Evolutionary conservation across 2,113 vertebrate genomes (phyloP).

Genomic region (Apodemus speciosus): DNA sequence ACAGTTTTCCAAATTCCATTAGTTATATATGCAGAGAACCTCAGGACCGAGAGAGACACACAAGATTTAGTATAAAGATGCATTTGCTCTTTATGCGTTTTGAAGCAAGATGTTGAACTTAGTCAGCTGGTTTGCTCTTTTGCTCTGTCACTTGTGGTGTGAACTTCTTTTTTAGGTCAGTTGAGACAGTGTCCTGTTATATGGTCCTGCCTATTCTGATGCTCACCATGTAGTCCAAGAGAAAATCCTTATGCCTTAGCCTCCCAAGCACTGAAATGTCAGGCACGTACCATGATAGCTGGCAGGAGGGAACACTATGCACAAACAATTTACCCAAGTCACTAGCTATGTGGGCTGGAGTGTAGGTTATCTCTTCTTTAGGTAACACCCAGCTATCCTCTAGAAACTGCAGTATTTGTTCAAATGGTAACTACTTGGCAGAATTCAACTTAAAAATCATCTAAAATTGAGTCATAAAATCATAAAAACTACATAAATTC

Average conservation of each 20-base stretch:
- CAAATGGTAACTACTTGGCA: conserved; percentile 2
- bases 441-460: background rate
- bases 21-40: background rate
- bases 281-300: background rate
- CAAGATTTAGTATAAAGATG: background rate
- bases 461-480: background rate
- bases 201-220: background rate
- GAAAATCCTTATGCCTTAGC: background rate
- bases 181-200: background rate
- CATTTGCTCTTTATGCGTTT: background rate
- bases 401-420: background rate
- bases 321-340: background rate
- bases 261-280: background rate
- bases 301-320: background rate
- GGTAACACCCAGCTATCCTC: background rate
- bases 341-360: background rate
- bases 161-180: background rate
- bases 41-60: background rate
- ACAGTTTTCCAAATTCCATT: background rate
- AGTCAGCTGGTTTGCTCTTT: background rate
- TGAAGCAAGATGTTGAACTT: background rate
- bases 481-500: background rate
- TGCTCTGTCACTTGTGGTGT: conserved; percentile 2
- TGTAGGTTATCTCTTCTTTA: background rate
- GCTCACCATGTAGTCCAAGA: background rate